A percentile compares a stretch with the other conserved stretches of the same genome.
Conservation (phyloP, 2,113 vertebrate species). For the Cyprinodon brontotheroides region DNA sequence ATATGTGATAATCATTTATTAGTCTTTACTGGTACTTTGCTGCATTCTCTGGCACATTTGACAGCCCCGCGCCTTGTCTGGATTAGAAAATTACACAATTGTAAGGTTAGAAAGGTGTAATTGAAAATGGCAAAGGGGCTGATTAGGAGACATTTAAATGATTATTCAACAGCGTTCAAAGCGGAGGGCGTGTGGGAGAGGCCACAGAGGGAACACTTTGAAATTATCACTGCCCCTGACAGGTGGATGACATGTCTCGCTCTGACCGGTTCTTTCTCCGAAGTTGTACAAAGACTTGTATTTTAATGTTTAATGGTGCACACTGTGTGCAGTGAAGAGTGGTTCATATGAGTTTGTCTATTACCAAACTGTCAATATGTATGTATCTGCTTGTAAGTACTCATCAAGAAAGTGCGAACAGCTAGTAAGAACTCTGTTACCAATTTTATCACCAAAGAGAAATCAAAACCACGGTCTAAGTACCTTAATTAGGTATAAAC, state of each 20-base stretch:
- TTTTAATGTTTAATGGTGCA: slow-evolving; percentile 1
- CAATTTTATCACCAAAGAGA: slow-evolving; percentile 55
- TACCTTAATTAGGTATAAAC: slow-evolving; percentile 61
- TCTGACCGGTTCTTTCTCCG: slow-evolving; percentile 34
- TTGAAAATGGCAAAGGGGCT: slow-evolving; percentile 98
- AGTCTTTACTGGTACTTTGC: slow-evolving; percentile 84
- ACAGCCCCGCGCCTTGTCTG: slow-evolving; percentile 77
- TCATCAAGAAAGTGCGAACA: slow-evolving; percentile 23
- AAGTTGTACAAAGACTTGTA: slow-evolving; percentile 61
- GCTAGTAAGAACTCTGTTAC: slow-evolving; percentile 35
- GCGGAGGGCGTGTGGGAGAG: slow-evolving; percentile 87
- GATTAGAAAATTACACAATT: slow-evolving; percentile 99
- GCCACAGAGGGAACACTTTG: slow-evolving; percentile 86
- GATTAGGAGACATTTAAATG: slow-evolving; percentile 98
- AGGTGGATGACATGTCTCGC: slow-evolving; percentile 73
- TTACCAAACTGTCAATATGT: slow-evolving; percentile 1
- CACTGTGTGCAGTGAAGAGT: background rate
- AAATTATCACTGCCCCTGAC: slow-evolving; percentile 90
- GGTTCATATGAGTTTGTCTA: background rate
- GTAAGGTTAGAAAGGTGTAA: slow-evolving; percentile 99
- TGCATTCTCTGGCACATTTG: slow-evolving; percentile 68
- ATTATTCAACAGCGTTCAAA: slow-evolving; percentile 93
- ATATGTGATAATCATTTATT: slow-evolving; percentile 92
- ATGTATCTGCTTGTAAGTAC: slow-evolving; percentile 13
- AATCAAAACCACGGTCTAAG: slow-evolving; percentile 73